A percentile compares a stretch with the other conserved stretches of the same genome.
Evolutionary conservation across 2,797 vertebrate genomes (phyloP).

Genomic region (Mormyrus hasselquistii): DNA sequence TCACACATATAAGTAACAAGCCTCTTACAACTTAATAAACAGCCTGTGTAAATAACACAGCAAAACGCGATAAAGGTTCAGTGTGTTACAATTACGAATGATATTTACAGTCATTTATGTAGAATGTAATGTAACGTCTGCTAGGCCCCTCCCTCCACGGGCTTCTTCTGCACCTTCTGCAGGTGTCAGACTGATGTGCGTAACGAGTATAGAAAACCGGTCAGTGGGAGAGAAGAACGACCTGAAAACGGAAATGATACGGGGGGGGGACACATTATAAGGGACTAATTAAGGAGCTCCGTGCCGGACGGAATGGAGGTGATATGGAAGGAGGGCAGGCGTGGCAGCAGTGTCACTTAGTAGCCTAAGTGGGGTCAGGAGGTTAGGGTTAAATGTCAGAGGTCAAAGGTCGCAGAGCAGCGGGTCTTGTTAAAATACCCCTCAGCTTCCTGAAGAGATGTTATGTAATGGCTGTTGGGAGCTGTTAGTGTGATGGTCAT

Average conservation of each 20-base stretch:
- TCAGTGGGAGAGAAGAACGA: background rate
- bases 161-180: background rate
- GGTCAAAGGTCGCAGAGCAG: constrained; percentile 57
- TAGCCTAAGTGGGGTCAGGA: constrained; percentile 64
- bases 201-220: background rate
- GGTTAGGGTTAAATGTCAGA: constrained; percentile 53
- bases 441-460: constrained; percentile 65
- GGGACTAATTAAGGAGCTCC: background rate
- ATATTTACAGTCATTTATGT: background rate
- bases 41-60: background rate
- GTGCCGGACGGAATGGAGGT: background rate
- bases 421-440: constrained; percentile 69
- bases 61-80: background rate
- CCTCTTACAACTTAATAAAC: background rate
- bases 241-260: background rate
- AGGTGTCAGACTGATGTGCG: background rate
- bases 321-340: constrained; percentile 16
- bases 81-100: background rate
- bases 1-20: background rate
- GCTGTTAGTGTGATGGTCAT: constrained; percentile 47
- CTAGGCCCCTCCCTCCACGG: background rate
- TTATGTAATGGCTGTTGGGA: constrained; percentile 63
- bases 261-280: background rate
- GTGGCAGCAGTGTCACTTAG: constrained; percentile 45
- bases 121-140: background rate